Conservation (phyloP, 2,797 vertebrate genomes). For the Fistularia tabacaria region DNA sequence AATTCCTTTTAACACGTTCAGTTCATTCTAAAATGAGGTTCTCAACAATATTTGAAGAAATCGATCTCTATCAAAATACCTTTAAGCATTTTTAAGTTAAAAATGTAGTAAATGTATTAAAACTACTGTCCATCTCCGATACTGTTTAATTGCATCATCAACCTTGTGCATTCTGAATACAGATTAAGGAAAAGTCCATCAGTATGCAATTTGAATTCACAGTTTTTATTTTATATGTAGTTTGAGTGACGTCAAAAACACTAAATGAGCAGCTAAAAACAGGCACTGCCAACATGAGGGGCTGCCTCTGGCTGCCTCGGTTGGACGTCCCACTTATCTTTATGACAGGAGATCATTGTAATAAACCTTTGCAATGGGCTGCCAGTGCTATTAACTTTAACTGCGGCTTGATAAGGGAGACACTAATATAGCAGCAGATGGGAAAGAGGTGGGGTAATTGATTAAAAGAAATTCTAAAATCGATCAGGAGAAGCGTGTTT, state of each 20-base stretch:
- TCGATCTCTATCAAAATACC: no score
- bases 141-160: not conserved
- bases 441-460: slow-evolving; percentile 62
- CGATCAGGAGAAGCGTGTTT: slow-evolving; percentile 56
- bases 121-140: no score
- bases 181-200: not conserved
- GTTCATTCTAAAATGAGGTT: no score
- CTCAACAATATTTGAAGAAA: no score
- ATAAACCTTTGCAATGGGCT: slow-evolving; percentile 49
- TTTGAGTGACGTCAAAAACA: not conserved
- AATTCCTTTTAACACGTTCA: no score
- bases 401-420: slow-evolving; percentile 57
- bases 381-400: slow-evolving; percentile 60
- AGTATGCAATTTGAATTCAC: not conserved
- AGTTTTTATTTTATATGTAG: slow-evolving; percentile 5
- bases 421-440: slow-evolving; percentile 66
- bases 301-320: slow-evolving; percentile 20
- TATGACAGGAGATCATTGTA: slow-evolving; percentile 50
- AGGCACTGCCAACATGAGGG: not conserved
- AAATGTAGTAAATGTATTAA: no score
- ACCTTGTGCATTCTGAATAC: not conserved
- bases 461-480: slow-evolving; percentile 69
- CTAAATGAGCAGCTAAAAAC: slow-evolving; percentile 9
- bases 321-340: slow-evolving; percentile 39
- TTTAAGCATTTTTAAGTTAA: no score